Evolutionary conservation across 1,140 invertebrate genomes (phyloP).

Genomic region (Aporrectodea caliginosa): DNA sequence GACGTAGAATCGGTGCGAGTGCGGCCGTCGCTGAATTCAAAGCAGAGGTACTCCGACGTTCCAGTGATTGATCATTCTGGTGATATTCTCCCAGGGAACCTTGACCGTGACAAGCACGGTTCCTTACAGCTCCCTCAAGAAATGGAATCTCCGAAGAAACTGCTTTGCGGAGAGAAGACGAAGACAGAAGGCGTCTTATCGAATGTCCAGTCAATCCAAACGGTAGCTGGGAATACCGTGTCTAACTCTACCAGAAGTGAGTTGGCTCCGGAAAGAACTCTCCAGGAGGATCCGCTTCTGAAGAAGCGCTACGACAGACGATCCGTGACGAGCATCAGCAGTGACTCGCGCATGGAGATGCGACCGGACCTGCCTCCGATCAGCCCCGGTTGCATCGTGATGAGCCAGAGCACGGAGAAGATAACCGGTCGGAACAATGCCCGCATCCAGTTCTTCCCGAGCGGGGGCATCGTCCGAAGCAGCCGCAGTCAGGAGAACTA

Average conservation of each 20-base stretch:
- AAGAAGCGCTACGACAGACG: neutral
- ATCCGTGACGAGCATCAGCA: constrained; percentile 1
- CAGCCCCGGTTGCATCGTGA: neutral
- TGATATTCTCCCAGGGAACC: neutral
- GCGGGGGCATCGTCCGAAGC: neutral
- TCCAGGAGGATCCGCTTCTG: neutral
- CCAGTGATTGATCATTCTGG: neutral
- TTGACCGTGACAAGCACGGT: neutral
- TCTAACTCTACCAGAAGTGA: too few relatives aligned
- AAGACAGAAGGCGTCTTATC: too few relatives aligned
- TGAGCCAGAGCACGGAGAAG: neutral
- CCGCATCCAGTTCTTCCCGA: neutral
- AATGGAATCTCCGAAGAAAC: neutral
- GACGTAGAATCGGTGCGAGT: too few relatives aligned
- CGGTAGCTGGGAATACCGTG: too few relatives aligned
- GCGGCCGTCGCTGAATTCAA: too few relatives aligned
- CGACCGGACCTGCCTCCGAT: neutral
- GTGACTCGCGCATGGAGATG: neutral
- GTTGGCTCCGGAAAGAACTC: neutral
- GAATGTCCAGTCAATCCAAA: too few relatives aligned
- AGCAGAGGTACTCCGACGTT: neutral
- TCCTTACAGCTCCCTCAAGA: neutral
- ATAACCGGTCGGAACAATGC: neutral
- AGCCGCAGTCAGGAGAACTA: neutral
- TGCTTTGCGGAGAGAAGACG: neutral